Percentiles rank a stretch among this genome's conserved stretches.
These are phyloP conservation scores for Phylloscopus trochilus DNA, from an alignment of 2,113 vertebrate genomes.

Conservation along the genomic window DNA sequence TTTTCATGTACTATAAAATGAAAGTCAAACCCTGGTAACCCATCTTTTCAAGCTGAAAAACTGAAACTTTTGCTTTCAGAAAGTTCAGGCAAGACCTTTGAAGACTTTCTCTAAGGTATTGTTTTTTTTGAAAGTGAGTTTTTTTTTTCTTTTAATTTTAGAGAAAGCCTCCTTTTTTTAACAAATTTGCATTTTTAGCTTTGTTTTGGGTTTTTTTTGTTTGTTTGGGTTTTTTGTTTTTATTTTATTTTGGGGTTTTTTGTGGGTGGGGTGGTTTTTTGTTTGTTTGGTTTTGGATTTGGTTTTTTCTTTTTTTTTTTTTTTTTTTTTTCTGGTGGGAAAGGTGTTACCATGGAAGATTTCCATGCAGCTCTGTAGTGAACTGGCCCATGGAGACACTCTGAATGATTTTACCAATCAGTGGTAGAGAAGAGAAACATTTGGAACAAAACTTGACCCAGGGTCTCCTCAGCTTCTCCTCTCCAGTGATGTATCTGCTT, in stretches of 20 bases:
- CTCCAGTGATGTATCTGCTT: not conserved
- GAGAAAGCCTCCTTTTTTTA: not conserved
- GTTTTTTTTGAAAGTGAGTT: not conserved
- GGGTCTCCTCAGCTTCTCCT: not conserved
- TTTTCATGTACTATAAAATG: not conserved
- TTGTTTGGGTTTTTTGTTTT: too few species aligned
- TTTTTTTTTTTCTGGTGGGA: not conserved
- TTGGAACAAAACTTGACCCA: not conserved
- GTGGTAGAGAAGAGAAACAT: not conserved
- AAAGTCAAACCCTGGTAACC: not conserved
- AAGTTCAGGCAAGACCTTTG: not conserved
- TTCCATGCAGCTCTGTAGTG: not conserved
- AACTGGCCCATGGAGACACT: not conserved
- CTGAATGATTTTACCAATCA: not conserved
- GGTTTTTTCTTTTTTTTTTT: too few species aligned
- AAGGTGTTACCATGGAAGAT: not conserved
- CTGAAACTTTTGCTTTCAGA: not conserved
- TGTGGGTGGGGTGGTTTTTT: too few species aligned
- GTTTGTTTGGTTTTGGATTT: not conserved
- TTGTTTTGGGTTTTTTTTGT: not conserved
- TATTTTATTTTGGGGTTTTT: not conserved
- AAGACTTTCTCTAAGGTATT: not conserved
- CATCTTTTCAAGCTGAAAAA: not conserved
- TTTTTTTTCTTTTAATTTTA: not conserved
- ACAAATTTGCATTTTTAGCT: not conserved